Base-by-base conservation (phyloP, 2,113 vertebrate species). In the Saccopteryx bilineata region DNA sequence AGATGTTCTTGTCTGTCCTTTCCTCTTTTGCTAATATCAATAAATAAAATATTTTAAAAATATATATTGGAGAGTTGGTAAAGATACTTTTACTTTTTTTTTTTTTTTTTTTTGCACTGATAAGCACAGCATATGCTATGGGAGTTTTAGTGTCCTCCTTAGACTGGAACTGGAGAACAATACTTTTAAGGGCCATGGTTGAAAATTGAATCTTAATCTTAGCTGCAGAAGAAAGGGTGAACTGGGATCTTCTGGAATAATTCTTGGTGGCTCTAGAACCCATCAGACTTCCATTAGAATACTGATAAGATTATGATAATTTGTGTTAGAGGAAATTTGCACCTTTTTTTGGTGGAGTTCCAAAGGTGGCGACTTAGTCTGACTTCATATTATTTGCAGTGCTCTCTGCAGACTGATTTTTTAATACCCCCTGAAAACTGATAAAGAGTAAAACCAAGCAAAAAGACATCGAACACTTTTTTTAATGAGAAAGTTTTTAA, bases 381-480 rank as follows among this genome's bases (percentile, higher is more conserved):
- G 18, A 54, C 56, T n/a, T 33, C 76, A 46, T 71, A 24, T 58
- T 69, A 33, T 63, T 93, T 80, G 39, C 46, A 65, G 24, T 65
- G 46, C 24, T 19, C 19, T 74, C 48, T 93, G 19, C n/a, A 88
- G 24, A 24, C n/a, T 79, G 61, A 65, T 54, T 76, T 75, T 66
- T 33, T 12, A 92, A 92, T 87, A 72, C n/a, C 58, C 58, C 4
- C 80, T 87, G 39, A 12, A 72, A 31, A 72, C 24, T 21, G 63
- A 54, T 93, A 72, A 87, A 71, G 28, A 92, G 33, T 58, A 65
- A 93, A 87, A 93, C 72, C 52, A 87, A 68, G 63, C 48, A 86
- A 74, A 87, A 7, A 75, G 61, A 82, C 18, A 58, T 39, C 87
- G 66, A 74, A 60, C 56, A 8, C 54, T 50, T 75, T 80, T 66